These are phyloP conservation scores for Acanthaster planci DNA, from an alignment of 35 echinoderm and acorn worm genomes.

Conservation along the genomic window DNA sequence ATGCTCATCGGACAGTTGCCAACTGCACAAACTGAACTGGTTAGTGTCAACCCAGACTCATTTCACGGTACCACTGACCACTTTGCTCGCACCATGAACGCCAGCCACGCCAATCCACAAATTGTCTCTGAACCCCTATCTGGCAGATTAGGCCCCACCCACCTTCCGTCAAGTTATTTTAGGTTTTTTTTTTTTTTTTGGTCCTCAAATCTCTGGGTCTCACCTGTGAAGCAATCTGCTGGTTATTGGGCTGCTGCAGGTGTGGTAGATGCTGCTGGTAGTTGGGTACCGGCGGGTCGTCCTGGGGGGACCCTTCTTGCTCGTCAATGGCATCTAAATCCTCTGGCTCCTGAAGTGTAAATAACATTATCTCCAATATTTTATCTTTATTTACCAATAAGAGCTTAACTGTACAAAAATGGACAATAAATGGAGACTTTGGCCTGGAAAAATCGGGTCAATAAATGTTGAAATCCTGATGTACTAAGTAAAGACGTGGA, in stretches of 20 bases:
- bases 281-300: constrained; percentile 42
- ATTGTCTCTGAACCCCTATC: too few relatives aligned
- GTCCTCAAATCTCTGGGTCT: not conserved
- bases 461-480: not conserved
- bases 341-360: constrained; percentile 71
- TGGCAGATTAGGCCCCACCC: too few relatives aligned
- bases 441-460: not conserved
- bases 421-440: not conserved
- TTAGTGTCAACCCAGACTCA: too few relatives aligned
- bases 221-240: constrained; percentile 20
- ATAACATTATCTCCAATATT: not conserved
- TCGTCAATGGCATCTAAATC: constrained; percentile 92
- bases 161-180: too few relatives aligned
- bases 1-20: too few relatives aligned
- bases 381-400: too few relatives aligned
- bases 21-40: too few relatives aligned
- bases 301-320: constrained; percentile 86
- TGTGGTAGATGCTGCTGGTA: constrained; percentile 60
- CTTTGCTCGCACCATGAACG: too few relatives aligned
- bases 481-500: not conserved
- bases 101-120: too few relatives aligned
- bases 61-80: too few relatives aligned
- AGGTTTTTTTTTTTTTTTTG: too few relatives aligned
- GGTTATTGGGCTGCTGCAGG: constrained; percentile 59
- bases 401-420: not conserved